Base-by-base conservation (phyloP, 2,888 invertebrate species). In the Steinernema scapterisci region DNA sequence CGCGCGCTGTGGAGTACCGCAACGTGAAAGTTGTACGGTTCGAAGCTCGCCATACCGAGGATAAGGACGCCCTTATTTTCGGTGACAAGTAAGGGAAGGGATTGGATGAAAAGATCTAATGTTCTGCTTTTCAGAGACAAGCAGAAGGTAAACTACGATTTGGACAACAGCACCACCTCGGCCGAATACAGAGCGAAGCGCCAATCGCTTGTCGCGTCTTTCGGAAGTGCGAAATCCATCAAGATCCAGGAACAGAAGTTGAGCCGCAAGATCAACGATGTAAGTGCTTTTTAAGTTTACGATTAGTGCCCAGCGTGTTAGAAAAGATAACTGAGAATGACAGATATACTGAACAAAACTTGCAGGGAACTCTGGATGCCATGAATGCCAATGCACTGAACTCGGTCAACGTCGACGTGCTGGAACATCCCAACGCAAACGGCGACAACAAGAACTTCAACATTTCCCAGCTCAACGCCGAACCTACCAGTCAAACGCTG, bases 221-320 rank as follows among this genome's bases (percentile, higher is more conserved):
- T 63, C 19, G 63, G 63, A 63, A 63, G 63, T 13, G 13, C 31
- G 2, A 63, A 38, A 16, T 63, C 63, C 1, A 63, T 63, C 31
- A 63, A 63, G 19, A 63, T 63, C 38, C 63, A 63, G 63, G 63
- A 63, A 13, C 63, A 63, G 16, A 11, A 16, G 6, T 7, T 31
- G 63, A 63, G 27, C n/a, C 63, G 63, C 11, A 63, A 63, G 38
- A 63, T 63, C 19, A 25, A 63, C 38, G 63, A 63, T n/a, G 63
- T 63, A 63, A 38, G 63, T 19, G 16, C n/a, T n/a, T n/a, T n/a
- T n/a, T n/a, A n/a, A n/a, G n/a, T n/a, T n/a, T n/a, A n/a, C n/a
- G n/a, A n/a, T n/a, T n/a, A n/a, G n/a, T n/a, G n/a, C n/a, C n/a
- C n/a, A n/a, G n/a, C n/a, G n/a, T n/a, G n/a, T n/a, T n/a, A n/a